These are phyloP conservation scores for Vultur gryphus DNA, from an alignment of 2,797 vertebrate species.

Conservation along the genomic window DNA sequence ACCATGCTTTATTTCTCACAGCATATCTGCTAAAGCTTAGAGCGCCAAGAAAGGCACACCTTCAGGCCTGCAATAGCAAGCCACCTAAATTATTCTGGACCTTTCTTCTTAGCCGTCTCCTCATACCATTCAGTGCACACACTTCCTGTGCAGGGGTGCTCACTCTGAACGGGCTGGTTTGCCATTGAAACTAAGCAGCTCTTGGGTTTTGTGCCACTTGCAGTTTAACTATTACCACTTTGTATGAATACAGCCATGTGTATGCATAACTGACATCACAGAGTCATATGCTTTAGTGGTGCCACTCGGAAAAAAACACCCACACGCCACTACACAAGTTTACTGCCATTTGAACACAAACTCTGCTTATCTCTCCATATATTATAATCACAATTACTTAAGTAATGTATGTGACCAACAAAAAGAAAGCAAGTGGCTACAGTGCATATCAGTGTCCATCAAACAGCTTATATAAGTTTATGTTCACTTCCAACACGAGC, in stretches of 20 bases:
- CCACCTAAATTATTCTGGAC: neutral
- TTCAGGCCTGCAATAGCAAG: neutral
- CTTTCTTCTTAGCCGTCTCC: neutral
- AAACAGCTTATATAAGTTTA: neutral
- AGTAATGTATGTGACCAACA: neutral
- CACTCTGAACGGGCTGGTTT: neutral
- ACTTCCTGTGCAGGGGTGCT: rapidly evolving
- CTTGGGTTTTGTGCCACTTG: neutral
- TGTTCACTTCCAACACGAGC: neutral
- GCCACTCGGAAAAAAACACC: neutral
- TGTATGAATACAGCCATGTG: rapidly evolving
- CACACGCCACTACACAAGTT: neutral
- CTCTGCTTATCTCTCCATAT: neutral
- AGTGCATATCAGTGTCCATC: neutral
- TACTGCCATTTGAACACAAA: neutral
- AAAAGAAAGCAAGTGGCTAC: neutral
- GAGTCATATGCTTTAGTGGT: neutral
- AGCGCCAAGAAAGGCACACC: neutral
- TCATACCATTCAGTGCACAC: neutral
- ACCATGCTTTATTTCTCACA: neutral
- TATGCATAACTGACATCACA: neutral
- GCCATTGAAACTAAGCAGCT: neutral
- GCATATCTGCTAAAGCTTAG: neutral
- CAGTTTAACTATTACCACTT: neutral
- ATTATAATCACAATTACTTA: neutral